Conservation (phyloP, 1,140 invertebrate genomes). For the Diprion similis region DNA sequence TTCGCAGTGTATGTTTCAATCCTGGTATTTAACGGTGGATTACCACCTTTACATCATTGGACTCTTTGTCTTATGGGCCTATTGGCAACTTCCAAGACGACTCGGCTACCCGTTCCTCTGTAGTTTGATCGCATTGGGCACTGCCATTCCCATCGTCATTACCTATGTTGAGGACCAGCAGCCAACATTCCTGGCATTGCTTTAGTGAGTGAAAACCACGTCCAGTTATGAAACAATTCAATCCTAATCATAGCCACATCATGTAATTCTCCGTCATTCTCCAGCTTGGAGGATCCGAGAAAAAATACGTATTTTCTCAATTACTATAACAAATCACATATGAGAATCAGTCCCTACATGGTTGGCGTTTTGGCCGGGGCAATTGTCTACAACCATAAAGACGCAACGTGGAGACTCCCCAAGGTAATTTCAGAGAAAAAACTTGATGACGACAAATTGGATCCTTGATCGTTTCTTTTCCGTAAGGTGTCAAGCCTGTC, state of each 20-base stretch:
- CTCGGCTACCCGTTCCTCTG: constrained; percentile 37
- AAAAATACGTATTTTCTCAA: constrained; percentile 39
- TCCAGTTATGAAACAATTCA: constrained; percentile 1
- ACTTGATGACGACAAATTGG: too few relatives aligned
- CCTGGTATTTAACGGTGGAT: constrained; percentile 66
- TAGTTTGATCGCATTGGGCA: constrained; percentile 28
- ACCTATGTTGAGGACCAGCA: constrained; percentile 34
- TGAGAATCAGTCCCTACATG: constrained; percentile 42
- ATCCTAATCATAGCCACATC: too few relatives aligned
- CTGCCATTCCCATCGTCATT: constrained; percentile 31
- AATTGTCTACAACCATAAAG: constrained; percentile 45
- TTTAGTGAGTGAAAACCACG: constrained; percentile 32
- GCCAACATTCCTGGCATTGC: constrained; percentile 33
- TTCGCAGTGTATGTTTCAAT: constrained; percentile 64
- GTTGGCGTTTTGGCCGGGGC: constrained; percentile 46
- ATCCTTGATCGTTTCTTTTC: too few relatives aligned
- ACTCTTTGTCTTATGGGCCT: constrained; percentile 57
- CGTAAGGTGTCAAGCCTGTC: too few relatives aligned
- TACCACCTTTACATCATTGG: constrained; percentile 63
- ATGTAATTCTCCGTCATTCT: not conserved
- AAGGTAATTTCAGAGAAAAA: constrained; percentile 33
- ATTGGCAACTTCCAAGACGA: constrained; percentile 50
- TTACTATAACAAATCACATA: constrained; percentile 49
- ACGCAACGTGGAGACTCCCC: constrained; percentile 39
- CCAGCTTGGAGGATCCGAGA: constrained; percentile 34